A percentile compares a stretch with the other conserved stretches of the same genome.
Evolutionary conservation across 2,797 vertebrate genomes (phyloP).

Genomic region (Dipus sagitta): DNA sequence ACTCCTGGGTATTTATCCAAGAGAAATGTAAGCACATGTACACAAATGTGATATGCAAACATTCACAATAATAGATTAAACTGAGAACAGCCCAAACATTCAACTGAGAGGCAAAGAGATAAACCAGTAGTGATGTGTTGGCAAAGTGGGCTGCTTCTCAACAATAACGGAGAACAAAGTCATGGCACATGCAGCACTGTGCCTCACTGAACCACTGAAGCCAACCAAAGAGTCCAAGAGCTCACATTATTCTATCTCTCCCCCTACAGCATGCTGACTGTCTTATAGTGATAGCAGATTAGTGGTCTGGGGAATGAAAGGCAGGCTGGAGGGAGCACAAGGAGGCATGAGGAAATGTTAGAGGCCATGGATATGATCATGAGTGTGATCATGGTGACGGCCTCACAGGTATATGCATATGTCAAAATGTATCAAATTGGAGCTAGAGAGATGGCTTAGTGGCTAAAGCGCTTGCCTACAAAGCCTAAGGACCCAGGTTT

Average conservation of each 20-base stretch:
- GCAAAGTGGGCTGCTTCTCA: neutral
- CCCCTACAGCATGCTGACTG: slow-evolving; percentile 48
- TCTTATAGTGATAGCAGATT: slow-evolving; percentile 26
- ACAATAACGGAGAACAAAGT: neutral
- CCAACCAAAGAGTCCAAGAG: slow-evolving; percentile 21
- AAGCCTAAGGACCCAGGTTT: neutral
- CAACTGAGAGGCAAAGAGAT: neutral
- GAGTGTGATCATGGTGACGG: slow-evolving; percentile 16
- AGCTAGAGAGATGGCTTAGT: neutral
- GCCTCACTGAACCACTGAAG: neutral
- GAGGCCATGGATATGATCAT: neutral
- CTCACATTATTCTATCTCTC: neutral
- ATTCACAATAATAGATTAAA: neutral
- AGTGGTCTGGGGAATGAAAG: neutral
- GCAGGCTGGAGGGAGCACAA: neutral
- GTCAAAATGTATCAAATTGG: slow-evolving; percentile 33
- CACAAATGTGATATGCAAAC: neutral
- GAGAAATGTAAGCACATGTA: slow-evolving; percentile 30
- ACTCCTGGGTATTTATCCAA: neutral
- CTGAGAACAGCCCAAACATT: neutral
- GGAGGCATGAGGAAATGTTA: neutral
- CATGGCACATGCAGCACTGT: too few species aligned
- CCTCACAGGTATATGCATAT: neutral
- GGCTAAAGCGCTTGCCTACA: neutral
- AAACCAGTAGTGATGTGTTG: neutral